Evolutionary conservation across 2,888 invertebrate genomes (phyloP).

Genomic region (Tetheella fluctuosa): DNA sequence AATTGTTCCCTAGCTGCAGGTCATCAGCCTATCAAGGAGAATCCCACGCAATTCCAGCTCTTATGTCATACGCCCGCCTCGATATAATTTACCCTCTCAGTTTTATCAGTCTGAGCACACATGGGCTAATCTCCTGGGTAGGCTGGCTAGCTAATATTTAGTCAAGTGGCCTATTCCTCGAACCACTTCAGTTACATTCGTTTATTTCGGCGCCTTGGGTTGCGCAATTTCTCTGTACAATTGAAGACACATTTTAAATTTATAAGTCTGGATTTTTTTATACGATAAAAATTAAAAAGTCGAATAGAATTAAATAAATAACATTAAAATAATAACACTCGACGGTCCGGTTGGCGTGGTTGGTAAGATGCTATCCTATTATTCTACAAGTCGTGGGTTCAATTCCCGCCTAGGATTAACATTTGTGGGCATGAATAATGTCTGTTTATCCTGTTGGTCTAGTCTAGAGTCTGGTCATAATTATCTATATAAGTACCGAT

Average conservation of each 20-base stretch:
- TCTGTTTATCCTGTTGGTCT: too few relatives aligned
- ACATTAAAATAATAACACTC: too few relatives aligned
- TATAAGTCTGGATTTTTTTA: too few relatives aligned
- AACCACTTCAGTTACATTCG: conserved; percentile 1
- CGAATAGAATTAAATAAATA: too few relatives aligned
- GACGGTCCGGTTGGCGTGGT: too few relatives aligned
- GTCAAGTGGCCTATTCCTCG: conserved; percentile 6
- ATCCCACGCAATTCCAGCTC: background rate
- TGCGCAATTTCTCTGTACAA: background rate
- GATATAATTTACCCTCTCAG: background rate
- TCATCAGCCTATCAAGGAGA: background rate
- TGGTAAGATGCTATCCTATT: too few relatives aligned
- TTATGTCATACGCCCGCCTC: background rate
- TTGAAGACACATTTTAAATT: background rate
- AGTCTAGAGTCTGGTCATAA: too few relatives aligned
- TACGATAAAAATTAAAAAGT: background rate
- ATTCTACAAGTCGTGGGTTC: too few relatives aligned
- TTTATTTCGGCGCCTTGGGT: conserved; percentile 4
- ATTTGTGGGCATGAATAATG: too few relatives aligned
- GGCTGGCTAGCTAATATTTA: background rate
- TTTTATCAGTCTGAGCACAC: background rate
- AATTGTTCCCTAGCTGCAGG: background rate
- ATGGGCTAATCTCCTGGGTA: background rate
- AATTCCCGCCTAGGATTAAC: too few relatives aligned
- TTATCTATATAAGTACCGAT: too few relatives aligned